Conservation (phyloP, 2,888 invertebrate genomes). For the Caenorhabditis sp. region DNA sequence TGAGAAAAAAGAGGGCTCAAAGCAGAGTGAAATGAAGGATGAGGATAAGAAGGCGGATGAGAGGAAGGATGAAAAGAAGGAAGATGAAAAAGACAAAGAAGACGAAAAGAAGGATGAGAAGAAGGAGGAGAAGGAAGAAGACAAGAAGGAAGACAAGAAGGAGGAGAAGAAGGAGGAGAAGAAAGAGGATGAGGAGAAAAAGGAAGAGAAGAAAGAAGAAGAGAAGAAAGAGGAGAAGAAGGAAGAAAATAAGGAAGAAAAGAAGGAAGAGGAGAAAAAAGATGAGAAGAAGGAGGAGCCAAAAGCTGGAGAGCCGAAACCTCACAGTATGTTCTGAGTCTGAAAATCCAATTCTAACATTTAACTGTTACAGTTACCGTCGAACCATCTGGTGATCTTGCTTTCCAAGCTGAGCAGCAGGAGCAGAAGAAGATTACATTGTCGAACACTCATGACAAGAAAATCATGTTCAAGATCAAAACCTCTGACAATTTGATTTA, state of each 20-base stretch:
- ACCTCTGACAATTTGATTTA: conserved; percentile 35
- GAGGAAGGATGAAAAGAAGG: conserved; percentile 8
- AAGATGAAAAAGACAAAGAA: conserved; percentile 23
- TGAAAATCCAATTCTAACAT: background rate
- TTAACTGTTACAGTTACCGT: conserved; percentile 49
- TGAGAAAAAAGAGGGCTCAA: background rate
- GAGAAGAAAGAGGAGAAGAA: background rate
- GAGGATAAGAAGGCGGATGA: conserved; percentile 12
- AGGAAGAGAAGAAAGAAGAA: conserved; percentile 16
- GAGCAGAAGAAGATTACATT: conserved; percentile 49
- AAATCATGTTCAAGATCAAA: conserved; percentile 60
- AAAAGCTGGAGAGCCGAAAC: conserved; percentile 19
- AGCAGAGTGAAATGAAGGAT: conserved; percentile 6
- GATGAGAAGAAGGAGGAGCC: conserved; percentile 24
- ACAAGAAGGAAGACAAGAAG: conserved; percentile 10
- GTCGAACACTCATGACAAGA: conserved; percentile 45
- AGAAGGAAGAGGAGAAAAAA: conserved; percentile 26
- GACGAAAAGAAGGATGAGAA: conserved; percentile 31
- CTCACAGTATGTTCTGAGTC: conserved; percentile 14
- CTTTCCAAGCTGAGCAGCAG: conserved; percentile 24
- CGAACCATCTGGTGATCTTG: conserved; percentile 29
- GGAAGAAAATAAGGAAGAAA: conserved; percentile 17
- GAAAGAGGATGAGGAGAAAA: conserved; percentile 6
- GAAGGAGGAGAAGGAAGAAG: conserved; percentile 8
- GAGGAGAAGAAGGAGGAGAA: conserved; percentile 19